Evolutionary conservation across 2,888 invertebrate species (phyloP).

Genomic region (Oscheius sp.): DNA sequence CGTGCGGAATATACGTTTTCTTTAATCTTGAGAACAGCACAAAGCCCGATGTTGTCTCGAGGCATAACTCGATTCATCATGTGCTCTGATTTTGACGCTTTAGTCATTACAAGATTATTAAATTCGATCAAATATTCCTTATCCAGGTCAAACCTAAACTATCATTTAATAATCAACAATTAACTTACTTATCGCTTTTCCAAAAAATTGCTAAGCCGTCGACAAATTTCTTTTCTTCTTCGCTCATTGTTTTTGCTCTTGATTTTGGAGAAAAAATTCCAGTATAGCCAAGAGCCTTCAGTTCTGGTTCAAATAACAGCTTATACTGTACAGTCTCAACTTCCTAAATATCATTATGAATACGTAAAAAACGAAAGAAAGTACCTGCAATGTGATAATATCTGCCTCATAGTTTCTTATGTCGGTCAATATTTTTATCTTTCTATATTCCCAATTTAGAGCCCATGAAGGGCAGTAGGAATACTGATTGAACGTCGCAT

Average conservation of each 20-base stretch:
- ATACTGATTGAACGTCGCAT: slow-evolving; percentile 96
- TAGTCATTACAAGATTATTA: slow-evolving; percentile 97
- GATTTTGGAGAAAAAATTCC: slow-evolving; percentile 92
- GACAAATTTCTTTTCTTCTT: slow-evolving; percentile 93
- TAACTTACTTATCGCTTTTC: slow-evolving; percentile 73
- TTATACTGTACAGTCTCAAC: slow-evolving; percentile 99
- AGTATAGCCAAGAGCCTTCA: slow-evolving; percentile 83
- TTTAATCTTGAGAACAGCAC: slow-evolving; percentile 91
- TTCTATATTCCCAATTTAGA: slow-evolving; percentile 96
- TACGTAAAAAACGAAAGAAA: not conserved
- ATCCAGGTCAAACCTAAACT: slow-evolving; percentile 85
- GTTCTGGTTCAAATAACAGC: slow-evolving; percentile 91
- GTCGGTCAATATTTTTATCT: slow-evolving; percentile 91
- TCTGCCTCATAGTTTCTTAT: slow-evolving; percentile 94
- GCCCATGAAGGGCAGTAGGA: slow-evolving; percentile 99
- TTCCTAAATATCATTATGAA: slow-evolving; percentile 78
- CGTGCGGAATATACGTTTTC: slow-evolving; percentile 91
- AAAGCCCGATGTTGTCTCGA: slow-evolving; percentile 96
- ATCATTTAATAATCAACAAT: not conserved
- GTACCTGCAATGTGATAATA: slow-evolving; percentile 85
- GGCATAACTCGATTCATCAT: slow-evolving; percentile 72
- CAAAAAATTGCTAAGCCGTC: slow-evolving; percentile 99
- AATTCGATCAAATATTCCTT: slow-evolving; percentile 93
- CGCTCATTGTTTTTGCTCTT: slow-evolving; percentile 96
- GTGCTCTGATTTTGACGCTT: slow-evolving; percentile 95